Percentiles rank a stretch among this genome's conserved stretches.
Conservation (phyloP, 2,113 vertebrate genomes). For the Petaurus breviceps region DNA sequence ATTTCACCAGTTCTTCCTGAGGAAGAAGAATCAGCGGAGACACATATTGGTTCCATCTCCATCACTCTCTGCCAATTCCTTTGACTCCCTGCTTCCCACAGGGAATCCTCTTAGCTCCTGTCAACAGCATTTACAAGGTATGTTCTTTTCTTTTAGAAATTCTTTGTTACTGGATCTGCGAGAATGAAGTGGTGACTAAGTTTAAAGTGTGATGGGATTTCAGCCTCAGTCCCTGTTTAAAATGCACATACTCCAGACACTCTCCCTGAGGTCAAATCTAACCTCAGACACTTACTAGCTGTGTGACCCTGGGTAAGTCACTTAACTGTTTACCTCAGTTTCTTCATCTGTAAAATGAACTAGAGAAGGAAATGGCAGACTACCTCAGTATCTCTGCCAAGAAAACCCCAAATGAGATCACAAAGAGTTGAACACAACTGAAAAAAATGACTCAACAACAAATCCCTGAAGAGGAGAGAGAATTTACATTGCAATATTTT, state of each 20-base stretch:
- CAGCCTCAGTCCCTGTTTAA: neutral
- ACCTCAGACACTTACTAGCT: neutral
- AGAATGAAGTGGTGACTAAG: neutral
- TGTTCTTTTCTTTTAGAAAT: neutral
- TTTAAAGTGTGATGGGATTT: slow-evolving; percentile 14
- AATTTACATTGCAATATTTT: neutral
- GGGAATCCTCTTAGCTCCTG: slow-evolving; percentile 21
- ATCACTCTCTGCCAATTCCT: neutral
- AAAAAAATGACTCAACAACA: neutral
- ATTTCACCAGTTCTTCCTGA: slow-evolving; percentile 3
- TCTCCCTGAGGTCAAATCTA: neutral
- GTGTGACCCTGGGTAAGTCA: neutral
- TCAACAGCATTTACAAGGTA: neutral
- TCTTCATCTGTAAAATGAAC: neutral
- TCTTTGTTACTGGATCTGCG: slow-evolving; percentile 2
- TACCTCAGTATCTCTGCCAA: neutral
- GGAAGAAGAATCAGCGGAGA: slow-evolving; percentile 10
- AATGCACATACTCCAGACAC: neutral
- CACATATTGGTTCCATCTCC: neutral
- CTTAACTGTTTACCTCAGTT: neutral
- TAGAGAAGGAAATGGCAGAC: neutral
- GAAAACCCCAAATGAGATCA: neutral
- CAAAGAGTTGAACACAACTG: neutral
- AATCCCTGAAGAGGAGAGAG: neutral
- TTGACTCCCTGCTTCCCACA: neutral